Evolutionary conservation across 2,888 invertebrate genomes (phyloP).

Genomic region (Diachrysia chrysitis): DNA sequence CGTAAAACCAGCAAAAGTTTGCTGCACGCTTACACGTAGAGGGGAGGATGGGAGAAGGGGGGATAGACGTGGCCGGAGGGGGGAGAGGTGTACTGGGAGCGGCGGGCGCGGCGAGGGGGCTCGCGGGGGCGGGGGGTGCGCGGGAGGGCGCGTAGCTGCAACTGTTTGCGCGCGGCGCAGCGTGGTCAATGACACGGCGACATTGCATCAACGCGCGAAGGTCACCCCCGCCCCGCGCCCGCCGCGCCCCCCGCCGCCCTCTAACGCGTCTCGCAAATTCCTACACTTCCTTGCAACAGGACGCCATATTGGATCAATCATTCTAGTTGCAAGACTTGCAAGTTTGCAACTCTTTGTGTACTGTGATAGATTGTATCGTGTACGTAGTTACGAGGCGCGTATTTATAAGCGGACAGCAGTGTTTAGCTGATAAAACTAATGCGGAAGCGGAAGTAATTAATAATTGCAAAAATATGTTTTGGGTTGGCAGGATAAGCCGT

Average conservation of each 20-base stretch:
- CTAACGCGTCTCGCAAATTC: constrained; percentile 66
- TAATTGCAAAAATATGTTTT: constrained; percentile 23
- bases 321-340: constrained; percentile 52
- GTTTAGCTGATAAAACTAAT: constrained; percentile 19
- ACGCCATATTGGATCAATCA: constrained; percentile 85
- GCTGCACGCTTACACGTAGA: constrained; percentile 58
- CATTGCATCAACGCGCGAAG: constrained; percentile 88
- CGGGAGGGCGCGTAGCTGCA: constrained; percentile 64
- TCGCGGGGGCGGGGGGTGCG: constrained; percentile 56
- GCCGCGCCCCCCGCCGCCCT: constrained; percentile 62
- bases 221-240: constrained; percentile 72
- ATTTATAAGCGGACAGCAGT: constrained; percentile 14
- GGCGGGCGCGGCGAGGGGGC: constrained; percentile 64
- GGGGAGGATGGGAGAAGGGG: constrained; percentile 64
- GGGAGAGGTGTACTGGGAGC: constrained; percentile 58
- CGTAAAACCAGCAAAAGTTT: constrained; percentile 67
- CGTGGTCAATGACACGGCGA: constrained; percentile 88
- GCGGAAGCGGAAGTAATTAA: constrained; percentile 24
- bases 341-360: constrained; percentile 47
- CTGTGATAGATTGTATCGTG: constrained; percentile 20
- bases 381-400: constrained; percentile 10
- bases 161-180: constrained; percentile 73
- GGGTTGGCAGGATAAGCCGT: constrained; percentile 10
- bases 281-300: constrained; percentile 70
- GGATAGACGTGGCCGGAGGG: constrained; percentile 65